These are phyloP conservation scores for Gavia stellata DNA, from an alignment of 2,113 vertebrate species.

Conservation along the genomic window DNA sequence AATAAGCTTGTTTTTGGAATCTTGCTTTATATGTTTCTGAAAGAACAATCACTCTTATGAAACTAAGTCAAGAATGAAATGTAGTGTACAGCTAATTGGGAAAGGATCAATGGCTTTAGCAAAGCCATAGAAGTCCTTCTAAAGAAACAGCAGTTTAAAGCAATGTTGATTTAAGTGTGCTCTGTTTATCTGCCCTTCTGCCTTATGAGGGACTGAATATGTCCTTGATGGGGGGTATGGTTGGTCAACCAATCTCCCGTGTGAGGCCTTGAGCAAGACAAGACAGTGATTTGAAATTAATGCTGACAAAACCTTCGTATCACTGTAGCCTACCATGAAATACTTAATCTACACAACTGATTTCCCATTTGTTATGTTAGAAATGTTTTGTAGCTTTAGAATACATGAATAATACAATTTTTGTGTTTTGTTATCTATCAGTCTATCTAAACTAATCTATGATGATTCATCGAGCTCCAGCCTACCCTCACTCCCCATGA, in stretches of 20 bases:
- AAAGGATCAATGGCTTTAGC: slow-evolving; percentile 56
- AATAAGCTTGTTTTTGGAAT: slow-evolving; percentile 73
- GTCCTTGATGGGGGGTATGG: not conserved
- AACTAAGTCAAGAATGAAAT: slow-evolving; percentile 68
- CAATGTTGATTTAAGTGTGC: not conserved
- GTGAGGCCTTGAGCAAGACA: not conserved
- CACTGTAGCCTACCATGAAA: too few relatives aligned
- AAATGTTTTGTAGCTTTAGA: not conserved
- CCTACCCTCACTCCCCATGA: not conserved
- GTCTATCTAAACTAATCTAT: not conserved
- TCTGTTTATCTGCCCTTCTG: not conserved
- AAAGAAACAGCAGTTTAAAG: not conserved
- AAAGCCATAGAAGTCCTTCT: slow-evolving; percentile 31
- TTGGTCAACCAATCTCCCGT: accelerated
- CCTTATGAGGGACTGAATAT: not conserved
- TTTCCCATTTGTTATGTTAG: not conserved
- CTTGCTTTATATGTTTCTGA: slow-evolving; percentile 58
- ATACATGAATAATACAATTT: not conserved
- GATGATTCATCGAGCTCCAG: not conserved
- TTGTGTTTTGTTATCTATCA: not conserved
- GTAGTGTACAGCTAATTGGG: slow-evolving; percentile 62
- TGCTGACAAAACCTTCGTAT: not conserved
- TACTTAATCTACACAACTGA: not conserved
- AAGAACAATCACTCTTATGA: slow-evolving; percentile 65
- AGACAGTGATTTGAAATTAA: not conserved